A percentile compares a stretch with the other conserved stretches of the same genome.
These are phyloP conservation scores for Phenacoccus solenopsis DNA, from an alignment of 1,140 invertebrate genomes.

Conservation along the genomic window DNA sequence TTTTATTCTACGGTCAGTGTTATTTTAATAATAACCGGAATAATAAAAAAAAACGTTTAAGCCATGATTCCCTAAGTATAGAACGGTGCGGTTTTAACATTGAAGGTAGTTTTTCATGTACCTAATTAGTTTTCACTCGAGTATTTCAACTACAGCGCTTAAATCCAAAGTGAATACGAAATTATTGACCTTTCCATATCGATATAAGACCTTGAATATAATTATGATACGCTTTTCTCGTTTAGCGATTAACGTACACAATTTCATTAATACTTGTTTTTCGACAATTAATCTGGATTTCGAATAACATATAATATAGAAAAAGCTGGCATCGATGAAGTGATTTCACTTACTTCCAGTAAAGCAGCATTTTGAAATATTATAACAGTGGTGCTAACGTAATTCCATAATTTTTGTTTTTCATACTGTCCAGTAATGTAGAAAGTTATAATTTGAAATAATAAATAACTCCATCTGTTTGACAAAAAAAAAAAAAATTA, in stretches of 20 bases:
- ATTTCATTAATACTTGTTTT: background rate
- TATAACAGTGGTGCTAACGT: slow-evolving; percentile 51
- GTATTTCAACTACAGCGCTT: background rate
- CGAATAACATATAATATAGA: background rate
- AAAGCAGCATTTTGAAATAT: slow-evolving; percentile 84
- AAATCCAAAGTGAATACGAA: background rate
- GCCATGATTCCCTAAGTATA: too few relatives aligned
- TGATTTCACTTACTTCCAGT: slow-evolving; percentile 50
- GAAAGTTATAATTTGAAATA: slow-evolving; percentile 46
- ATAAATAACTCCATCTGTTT: slow-evolving; percentile 60
- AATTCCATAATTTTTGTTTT: slow-evolving; percentile 47
- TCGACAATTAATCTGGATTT: background rate
- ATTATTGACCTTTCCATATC: background rate
- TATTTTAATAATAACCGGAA: too few relatives aligned
- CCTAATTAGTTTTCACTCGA: too few relatives aligned
- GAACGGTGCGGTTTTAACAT: too few relatives aligned
- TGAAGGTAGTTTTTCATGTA: too few relatives aligned
- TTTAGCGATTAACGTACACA: background rate
- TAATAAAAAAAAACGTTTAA: too few relatives aligned
- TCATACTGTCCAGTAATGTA: slow-evolving; percentile 35
- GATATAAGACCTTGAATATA: background rate
- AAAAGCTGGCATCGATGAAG: background rate
- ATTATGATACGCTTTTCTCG: background rate
- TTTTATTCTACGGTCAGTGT: too few relatives aligned
- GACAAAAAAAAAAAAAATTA: too few relatives aligned